Evolutionary conservation across 2,888 invertebrate species (phyloP), one percentile per base, ranked within the genome.

Genomic region (Vanessa cardui): DNA sequence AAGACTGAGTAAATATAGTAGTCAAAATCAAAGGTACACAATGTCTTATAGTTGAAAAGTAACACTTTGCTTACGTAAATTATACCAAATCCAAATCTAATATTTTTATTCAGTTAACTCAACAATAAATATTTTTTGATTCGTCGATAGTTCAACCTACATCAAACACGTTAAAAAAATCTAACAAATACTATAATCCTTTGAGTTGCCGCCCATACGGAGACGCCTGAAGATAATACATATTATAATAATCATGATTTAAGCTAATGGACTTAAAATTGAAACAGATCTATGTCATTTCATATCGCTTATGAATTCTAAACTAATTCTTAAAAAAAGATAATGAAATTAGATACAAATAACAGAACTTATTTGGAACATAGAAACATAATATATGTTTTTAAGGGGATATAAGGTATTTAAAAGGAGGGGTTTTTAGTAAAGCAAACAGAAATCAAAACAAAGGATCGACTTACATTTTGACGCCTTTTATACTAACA

Each of bases 401-500:
- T 50, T 26, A 50, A 50, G 1, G 16, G 52, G 31, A 39, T 39
- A 56, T 52, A 45, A 39, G 67, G 67, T 33, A 66, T 69, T 58
- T 61, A 58, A 69, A 72, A 65, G 67, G 62, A 59, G 58, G 46
- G 50, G 71, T 71, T 70, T 70, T 56, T 54, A 82, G 81, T 68
- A 69, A 62, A 72, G 66, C 70, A 86, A 83, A 86, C 83, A 82
- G 83, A 85, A 88, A 87, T 90, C 86, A 87, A 84, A 86, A 88
- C 88, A 89, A 89, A 89, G 89, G 89, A 82, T 89, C 85, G 81
- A 88, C 87, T 90, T 89, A 90, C 89, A 88, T 88, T 86, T 87
- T 89, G 86, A 92, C 91, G 86, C 91, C 90, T 90, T 90, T 90
- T 89, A 89, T 87, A 88, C 89, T 87, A 89, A 92, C 92, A 91